Evolutionary conservation across 2,888 invertebrate genomes (phyloP).

Genomic region (Tiliacea citrago): DNA sequence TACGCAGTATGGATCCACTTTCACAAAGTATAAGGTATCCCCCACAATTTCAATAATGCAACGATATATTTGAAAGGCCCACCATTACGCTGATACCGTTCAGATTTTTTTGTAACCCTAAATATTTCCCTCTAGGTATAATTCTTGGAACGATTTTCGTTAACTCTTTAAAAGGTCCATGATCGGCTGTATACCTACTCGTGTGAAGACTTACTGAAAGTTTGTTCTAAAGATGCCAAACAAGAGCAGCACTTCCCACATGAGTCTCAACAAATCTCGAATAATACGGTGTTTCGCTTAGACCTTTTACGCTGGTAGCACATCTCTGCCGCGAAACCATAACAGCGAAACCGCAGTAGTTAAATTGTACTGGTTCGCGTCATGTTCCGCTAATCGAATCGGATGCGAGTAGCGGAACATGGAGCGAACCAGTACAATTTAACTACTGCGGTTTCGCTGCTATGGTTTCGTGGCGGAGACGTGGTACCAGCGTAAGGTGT

Average conservation of each 20-base stretch:
- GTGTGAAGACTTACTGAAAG: not conserved
- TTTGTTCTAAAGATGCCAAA: conserved; percentile 6
- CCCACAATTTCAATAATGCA: conserved; percentile 34
- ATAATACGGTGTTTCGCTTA: not conserved
- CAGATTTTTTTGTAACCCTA: conserved; percentile 22
- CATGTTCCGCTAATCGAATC: too few species aligned
- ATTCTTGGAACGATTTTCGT: conserved; percentile 8
- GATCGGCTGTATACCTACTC: not conserved
- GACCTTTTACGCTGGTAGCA: too few species aligned
- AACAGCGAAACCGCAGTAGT: too few species aligned
- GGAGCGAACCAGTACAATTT: too few species aligned
- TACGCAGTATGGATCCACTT: conserved; percentile 14
- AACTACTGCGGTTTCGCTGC: too few species aligned
- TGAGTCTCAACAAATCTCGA: not conserved
- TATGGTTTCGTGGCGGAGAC: too few species aligned
- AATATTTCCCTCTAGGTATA: conserved; percentile 34
- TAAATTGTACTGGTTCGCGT: too few species aligned
- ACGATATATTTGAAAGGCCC: conserved; percentile 21
- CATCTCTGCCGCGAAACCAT: too few species aligned
- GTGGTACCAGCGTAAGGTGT: too few species aligned
- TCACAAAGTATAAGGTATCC: conserved; percentile 22
- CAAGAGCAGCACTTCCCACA: not conserved
- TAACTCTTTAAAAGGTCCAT: not conserved
- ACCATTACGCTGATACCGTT: conserved; percentile 14
- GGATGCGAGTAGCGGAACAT: too few species aligned